Evolutionary conservation across 2,888 invertebrate genomes (phyloP).

Genomic region (Keiferia lycopersicella): DNA sequence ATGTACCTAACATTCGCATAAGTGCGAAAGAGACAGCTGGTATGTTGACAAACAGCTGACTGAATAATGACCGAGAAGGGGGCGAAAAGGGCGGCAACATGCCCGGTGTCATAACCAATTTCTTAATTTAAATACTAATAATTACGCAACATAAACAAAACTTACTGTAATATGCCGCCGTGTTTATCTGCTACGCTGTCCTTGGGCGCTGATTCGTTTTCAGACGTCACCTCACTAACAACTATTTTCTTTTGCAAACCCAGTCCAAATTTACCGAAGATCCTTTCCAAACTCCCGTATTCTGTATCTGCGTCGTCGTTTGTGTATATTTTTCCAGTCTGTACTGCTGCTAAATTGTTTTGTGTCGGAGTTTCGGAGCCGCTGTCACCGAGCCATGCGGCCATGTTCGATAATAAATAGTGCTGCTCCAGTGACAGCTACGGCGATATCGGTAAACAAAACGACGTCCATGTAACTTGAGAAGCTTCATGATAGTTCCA

Average conservation of each 20-base stretch:
- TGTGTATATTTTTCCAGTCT: slow-evolving; percentile 37
- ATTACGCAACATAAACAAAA: slow-evolving; percentile 33
- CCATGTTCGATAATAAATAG: slow-evolving; percentile 61
- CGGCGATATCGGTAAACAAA: slow-evolving; percentile 23
- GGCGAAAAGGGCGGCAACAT: slow-evolving; percentile 27
- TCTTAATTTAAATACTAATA: neutral
- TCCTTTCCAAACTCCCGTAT: slow-evolving; percentile 37
- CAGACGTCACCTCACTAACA: slow-evolving; percentile 45
- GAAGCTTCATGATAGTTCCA: slow-evolving; percentile 27
- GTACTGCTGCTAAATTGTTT: slow-evolving; percentile 39
- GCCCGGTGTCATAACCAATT: slow-evolving; percentile 13
- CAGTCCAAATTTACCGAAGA: slow-evolving; percentile 39
- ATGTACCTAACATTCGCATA: slow-evolving; percentile 33
- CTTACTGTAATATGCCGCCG: slow-evolving; percentile 51
- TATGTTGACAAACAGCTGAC: slow-evolving; percentile 79
- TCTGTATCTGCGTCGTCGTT: slow-evolving; percentile 38
- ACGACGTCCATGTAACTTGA: slow-evolving; percentile 32
- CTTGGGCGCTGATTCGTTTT: slow-evolving; percentile 47
- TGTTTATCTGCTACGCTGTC: slow-evolving; percentile 43
- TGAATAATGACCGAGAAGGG: slow-evolving; percentile 41
- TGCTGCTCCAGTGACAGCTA: slow-evolving; percentile 37
- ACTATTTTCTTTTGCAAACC: slow-evolving; percentile 38
- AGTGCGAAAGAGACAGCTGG: slow-evolving; percentile 60
- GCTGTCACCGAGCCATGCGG: slow-evolving; percentile 68
- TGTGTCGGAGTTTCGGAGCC: slow-evolving; percentile 43